phyloP scores from a whole-genome alignment of 2,797 vertebrate species.

The Lemur catta region DNA sequence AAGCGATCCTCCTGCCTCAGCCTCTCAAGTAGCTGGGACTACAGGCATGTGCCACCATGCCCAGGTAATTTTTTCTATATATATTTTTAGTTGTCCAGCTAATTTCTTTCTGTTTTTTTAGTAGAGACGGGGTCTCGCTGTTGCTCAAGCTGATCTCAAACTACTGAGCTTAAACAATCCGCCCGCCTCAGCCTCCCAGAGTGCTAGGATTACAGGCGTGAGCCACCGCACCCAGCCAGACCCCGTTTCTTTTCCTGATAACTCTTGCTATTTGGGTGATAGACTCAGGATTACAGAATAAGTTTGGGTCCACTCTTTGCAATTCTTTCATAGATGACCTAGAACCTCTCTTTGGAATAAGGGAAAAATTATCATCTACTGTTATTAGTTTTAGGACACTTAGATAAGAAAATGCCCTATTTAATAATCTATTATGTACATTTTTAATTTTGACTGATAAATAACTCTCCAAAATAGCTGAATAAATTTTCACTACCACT shows the following conservation, averaged over 20 bases:
- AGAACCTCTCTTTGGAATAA: not conserved
- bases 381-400: not conserved
- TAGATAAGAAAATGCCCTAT: not conserved
- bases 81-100: too few relatives aligned
- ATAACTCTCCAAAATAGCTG: not conserved
- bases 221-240: too few relatives aligned
- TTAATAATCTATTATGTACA: not conserved
- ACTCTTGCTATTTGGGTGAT: not conserved
- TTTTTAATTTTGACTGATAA: not conserved
- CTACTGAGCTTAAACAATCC: too few relatives aligned
- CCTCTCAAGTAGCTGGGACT: too few relatives aligned
- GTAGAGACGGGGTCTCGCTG: too few relatives aligned
- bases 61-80: too few relatives aligned
- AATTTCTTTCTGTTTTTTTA: too few relatives aligned
- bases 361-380: not conserved
- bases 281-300: not conserved
- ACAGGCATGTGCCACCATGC: too few relatives aligned
- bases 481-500: not conserved
- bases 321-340: not conserved
- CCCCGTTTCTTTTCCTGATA: not conserved
- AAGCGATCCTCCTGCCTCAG: too few relatives aligned
- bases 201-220: too few relatives aligned
- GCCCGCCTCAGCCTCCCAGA: too few relatives aligned
- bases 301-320: not conserved
- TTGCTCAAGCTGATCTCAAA: too few relatives aligned